Evolutionary conservation across 2,797 vertebrate species (phyloP).

Genomic region (Muraenolepis orangiensis): DNA sequence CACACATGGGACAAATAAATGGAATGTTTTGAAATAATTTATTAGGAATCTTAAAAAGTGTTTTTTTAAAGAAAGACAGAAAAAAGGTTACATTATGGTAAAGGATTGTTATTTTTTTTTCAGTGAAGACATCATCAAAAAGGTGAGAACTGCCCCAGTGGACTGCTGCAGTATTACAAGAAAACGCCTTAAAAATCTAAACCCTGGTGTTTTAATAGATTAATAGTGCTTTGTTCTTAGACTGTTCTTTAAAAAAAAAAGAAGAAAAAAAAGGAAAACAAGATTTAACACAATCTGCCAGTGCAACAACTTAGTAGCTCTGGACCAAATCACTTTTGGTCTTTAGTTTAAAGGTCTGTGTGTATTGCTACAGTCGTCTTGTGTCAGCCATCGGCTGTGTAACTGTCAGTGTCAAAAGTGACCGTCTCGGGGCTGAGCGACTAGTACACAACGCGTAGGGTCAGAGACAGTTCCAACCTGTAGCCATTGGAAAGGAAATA

Average conservation of each 20-base stretch:
- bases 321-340: constrained; percentile 53
- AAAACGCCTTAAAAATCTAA: constrained; percentile 54
- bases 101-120: constrained; percentile 61
- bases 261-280: constrained; percentile 40
- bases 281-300: constrained; percentile 54
- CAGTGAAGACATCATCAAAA: constrained; percentile 58
- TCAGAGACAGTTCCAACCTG: constrained; percentile 10
- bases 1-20: constrained; percentile 40
- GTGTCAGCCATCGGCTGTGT: constrained; percentile 59
- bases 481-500: constrained; percentile 29
- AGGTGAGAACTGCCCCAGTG: constrained; percentile 36
- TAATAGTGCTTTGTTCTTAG: constrained; percentile 60
- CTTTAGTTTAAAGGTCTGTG: constrained; percentile 45
- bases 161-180: constrained; percentile 38
- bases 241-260: no score
- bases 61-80: constrained; percentile 77
- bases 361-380: constrained; percentile 2
- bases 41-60: constrained; percentile 95
- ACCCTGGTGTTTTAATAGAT: constrained; percentile 42
- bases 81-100: constrained; percentile 74
- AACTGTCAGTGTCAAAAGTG: constrained; percentile 22
- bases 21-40: constrained; percentile 95
- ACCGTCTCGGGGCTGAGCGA: background rate
- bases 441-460: constrained; percentile 38
- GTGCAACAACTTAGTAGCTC: constrained; percentile 63